These are phyloP conservation scores for Amblyornis subalaris DNA, from an alignment of 2,113 vertebrate species.

Conservation along the genomic window DNA sequence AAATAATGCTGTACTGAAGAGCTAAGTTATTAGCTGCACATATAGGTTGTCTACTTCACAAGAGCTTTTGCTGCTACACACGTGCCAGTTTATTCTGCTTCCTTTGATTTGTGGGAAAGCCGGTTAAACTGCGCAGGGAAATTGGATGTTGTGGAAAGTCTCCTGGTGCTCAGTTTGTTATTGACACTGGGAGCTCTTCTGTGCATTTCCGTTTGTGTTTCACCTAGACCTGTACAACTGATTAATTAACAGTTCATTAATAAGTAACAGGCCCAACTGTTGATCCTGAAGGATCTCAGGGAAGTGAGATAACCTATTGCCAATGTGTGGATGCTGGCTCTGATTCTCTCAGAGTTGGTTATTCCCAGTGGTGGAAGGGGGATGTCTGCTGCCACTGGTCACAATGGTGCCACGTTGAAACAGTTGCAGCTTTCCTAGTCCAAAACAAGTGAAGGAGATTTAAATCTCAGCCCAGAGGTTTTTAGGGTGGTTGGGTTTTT, in stretches of 20 bases:
- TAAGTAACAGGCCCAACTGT: not conserved
- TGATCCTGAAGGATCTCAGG: not conserved
- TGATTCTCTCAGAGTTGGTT: not conserved
- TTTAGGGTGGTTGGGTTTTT: not conserved
- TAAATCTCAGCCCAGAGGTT: not conserved
- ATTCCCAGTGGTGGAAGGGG: not conserved
- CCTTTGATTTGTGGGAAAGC: not conserved
- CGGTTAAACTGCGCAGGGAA: not conserved
- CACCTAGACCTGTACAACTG: not conserved
- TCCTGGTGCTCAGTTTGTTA: not conserved
- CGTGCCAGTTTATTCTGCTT: not conserved
- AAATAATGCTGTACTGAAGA: not conserved
- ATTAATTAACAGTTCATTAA: not conserved
- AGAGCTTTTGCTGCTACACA: not conserved
- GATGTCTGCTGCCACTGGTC: not conserved
- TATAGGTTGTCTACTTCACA: not conserved
- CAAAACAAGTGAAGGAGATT: not conserved
- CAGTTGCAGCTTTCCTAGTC: not conserved
- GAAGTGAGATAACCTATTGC: not conserved
- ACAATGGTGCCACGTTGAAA: fast-evolving
- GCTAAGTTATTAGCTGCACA: not conserved
- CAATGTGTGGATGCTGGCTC: fast-evolving
- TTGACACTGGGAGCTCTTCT: not conserved
- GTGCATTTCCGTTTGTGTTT: not conserved
- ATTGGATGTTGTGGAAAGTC: not conserved